phyloP scores from a whole-genome alignment of 2,797 vertebrate genomes.

The Manis javanica region DNA sequence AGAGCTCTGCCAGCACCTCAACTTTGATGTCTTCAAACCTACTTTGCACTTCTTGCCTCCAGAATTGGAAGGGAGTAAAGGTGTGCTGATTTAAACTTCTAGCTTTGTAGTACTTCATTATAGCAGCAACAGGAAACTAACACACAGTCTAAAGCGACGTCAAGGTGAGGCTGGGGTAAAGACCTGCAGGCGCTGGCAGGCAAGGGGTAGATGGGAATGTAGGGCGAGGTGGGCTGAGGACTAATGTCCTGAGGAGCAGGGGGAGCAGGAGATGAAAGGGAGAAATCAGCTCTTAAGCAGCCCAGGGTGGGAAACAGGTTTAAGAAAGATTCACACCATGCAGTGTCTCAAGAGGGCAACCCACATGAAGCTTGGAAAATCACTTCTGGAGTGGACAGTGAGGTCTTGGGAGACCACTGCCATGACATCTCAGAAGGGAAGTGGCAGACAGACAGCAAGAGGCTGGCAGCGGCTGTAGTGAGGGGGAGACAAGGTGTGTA shows the following conservation, averaged over 20 bases:
- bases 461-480: neutral
- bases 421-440: neutral
- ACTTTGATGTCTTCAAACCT: neutral
- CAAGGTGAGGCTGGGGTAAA: neutral
- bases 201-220: accelerated
- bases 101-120: neutral
- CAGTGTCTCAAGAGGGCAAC: neutral
- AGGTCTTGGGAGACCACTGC: neutral
- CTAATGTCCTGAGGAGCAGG: neutral
- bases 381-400: neutral
- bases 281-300: neutral
- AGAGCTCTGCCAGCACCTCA: neutral
- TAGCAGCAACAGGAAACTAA: neutral
- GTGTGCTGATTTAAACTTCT: neutral
- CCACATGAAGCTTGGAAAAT: neutral
- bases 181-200: neutral
- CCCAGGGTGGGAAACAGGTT: neutral
- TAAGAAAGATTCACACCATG: neutral
- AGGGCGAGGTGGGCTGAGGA: neutral
- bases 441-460: neutral
- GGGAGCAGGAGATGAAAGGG: neutral
- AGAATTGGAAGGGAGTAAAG: neutral
- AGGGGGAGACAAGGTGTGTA: neutral
- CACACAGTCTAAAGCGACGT: neutral
- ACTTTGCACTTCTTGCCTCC: neutral